Conservation (phyloP, 2,888 invertebrate species). For the Plebejus melissa region DNA sequence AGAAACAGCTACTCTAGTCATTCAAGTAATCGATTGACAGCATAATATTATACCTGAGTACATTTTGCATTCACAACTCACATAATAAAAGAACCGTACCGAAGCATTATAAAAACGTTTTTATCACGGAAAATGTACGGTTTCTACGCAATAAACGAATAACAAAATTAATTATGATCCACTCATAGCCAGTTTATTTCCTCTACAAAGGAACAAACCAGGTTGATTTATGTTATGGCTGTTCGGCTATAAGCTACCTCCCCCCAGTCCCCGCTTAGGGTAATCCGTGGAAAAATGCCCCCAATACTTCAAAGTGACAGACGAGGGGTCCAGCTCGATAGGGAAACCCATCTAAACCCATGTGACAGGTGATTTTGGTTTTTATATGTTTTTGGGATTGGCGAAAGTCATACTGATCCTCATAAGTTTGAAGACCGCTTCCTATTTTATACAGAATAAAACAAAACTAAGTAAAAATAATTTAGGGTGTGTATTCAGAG, state of each 20-base stretch:
- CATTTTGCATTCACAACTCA: no score
- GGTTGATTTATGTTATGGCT: not conserved
- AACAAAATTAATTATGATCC: not conserved
- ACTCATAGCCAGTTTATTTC: not conserved
- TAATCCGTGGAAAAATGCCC: conserved; percentile 24
- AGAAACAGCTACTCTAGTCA: no score
- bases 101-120: no score
- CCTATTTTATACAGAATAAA: no score
- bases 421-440: no score
- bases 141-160: no score
- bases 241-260: not conserved
- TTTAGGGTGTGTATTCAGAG: no score
- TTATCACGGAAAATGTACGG: no score
- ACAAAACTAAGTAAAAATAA: no score
- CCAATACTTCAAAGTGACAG: conserved; percentile 16
- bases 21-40: no score
- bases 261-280: not conserved
- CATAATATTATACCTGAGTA: no score
- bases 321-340: not conserved
- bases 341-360: not conserved
- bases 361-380: conserved; percentile 1
- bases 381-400: not conserved
- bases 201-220: not conserved
- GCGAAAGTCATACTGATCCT: not conserved
- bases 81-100: no score